Conservation (phyloP, 2,888 invertebrate genomes). For the Caenorhabditis afra region DNA sequence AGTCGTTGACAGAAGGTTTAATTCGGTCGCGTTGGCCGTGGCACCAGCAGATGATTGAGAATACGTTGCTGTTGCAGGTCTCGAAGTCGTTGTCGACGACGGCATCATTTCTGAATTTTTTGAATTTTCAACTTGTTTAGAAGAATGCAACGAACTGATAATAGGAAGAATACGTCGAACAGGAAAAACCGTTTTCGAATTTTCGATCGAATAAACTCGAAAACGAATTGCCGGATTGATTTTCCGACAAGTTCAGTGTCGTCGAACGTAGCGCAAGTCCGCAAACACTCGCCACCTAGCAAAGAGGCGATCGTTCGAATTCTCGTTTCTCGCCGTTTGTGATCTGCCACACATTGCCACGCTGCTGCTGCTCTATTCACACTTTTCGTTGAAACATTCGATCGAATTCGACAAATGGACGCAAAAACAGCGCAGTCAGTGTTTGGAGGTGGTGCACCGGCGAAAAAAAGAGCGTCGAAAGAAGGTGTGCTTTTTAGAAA, state of each 20-base stretch:
- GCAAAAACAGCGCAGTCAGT: conserved; percentile 39
- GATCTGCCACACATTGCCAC: neutral
- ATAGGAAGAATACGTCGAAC: too few species aligned
- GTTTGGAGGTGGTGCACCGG: conserved; percentile 15
- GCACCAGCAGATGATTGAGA: too few species aligned
- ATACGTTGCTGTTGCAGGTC: too few species aligned
- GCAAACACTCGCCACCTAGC: neutral
- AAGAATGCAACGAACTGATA: too few species aligned
- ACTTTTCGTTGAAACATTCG: too few species aligned
- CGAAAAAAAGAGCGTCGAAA: conserved; percentile 15
- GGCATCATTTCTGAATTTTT: too few species aligned
- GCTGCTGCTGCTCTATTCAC: neutral
- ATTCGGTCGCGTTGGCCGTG: too few species aligned
- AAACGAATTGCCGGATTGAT: neutral
- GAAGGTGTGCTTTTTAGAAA: conserved; percentile 26
- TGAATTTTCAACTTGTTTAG: too few species aligned
- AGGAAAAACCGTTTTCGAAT: too few species aligned
- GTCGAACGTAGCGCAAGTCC: neutral
- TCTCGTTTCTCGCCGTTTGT: neutral
- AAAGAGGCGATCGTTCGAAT: conserved; percentile 1
- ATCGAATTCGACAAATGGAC: conserved; percentile 18
- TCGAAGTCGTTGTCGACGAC: too few species aligned
- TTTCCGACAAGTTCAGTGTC: neutral
- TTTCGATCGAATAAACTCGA: too few species aligned
- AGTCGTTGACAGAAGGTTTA: too few species aligned